Percentiles rank a stretch among this genome's conserved stretches.
These are phyloP conservation scores for Onthophagus sagittarius DNA, from an alignment of 2,888 invertebrate genomes.

Conservation along the genomic window DNA sequence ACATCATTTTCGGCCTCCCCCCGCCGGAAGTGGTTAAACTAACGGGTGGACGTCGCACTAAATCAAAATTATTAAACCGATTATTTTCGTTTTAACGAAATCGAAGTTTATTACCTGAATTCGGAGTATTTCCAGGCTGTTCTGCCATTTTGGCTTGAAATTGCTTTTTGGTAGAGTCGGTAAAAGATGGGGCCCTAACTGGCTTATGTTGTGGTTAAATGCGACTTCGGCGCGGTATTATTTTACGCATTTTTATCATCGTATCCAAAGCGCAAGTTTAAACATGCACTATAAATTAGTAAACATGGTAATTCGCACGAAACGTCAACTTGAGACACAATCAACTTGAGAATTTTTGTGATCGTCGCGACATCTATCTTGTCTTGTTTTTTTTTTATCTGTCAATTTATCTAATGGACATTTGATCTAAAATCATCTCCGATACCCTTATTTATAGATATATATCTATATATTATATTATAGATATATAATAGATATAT, in stretches of 20 bases:
- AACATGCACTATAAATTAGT: background rate
- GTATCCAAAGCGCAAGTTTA: background rate
- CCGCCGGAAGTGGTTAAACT: constrained; percentile 22
- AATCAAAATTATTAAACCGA: constrained; percentile 4
- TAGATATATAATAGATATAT: too few species aligned
- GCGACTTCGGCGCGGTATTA: background rate
- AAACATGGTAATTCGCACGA: background rate
- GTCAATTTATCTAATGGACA: background rate
- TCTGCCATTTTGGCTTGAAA: constrained; percentile 60
- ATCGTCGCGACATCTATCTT: background rate
- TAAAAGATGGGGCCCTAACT: constrained; percentile 16
- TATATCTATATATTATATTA: too few species aligned
- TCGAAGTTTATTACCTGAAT: constrained; percentile 51
- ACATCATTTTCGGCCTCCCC: constrained; percentile 44
- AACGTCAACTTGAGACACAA: background rate
- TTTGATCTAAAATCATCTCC: too few species aligned
- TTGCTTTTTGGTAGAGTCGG: constrained; percentile 33
- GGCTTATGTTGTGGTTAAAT: background rate
- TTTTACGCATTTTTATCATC: background rate
- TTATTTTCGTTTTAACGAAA: too few species aligned
- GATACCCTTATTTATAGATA: too few species aligned
- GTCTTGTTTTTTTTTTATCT: background rate
- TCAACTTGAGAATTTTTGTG: background rate
- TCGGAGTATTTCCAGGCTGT: constrained; percentile 66
- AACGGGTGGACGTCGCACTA: constrained; percentile 21